A percentile compares a stretch with the other conserved stretches of the same genome.
Evolutionary conservation across 2,113 vertebrate genomes (phyloP).

Genomic region (Nyctibius bracteatus): DNA sequence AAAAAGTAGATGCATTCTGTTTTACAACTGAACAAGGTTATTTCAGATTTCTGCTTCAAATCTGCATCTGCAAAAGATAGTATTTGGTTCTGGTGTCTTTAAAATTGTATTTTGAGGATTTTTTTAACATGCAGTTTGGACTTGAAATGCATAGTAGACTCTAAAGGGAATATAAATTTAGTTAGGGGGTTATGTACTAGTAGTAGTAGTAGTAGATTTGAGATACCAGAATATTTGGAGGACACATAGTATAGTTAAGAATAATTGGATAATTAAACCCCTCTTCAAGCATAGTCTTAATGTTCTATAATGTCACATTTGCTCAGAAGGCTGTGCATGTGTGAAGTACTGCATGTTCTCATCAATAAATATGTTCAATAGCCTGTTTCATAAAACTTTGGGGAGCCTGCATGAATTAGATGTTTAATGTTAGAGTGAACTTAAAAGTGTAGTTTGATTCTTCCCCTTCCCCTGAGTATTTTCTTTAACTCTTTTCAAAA

Average conservation of each 20-base stretch:
- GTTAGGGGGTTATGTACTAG: neutral
- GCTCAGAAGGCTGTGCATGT: neutral
- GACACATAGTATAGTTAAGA: neutral
- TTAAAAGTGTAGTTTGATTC: neutral
- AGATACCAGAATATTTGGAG: neutral
- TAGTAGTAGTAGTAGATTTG: neutral
- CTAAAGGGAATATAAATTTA: neutral
- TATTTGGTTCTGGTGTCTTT: neutral
- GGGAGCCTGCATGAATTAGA: neutral
- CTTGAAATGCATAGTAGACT: neutral
- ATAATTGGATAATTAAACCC: neutral
- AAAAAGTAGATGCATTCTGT: neutral
- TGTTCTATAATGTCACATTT: neutral
- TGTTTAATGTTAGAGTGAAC: neutral
- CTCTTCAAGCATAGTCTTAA: neutral
- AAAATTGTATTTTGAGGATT: neutral
- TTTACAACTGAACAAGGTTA: neutral
- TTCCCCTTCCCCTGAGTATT: neutral
- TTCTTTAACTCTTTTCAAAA: neutral
- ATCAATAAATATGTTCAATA: conserved; percentile 22
- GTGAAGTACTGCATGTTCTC: conserved; percentile 36
- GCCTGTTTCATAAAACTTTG: neutral
- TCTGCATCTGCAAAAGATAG: neutral
- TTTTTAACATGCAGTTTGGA: neutral
- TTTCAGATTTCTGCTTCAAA: neutral